Percentiles rank a stretch among this genome's conserved stretches.
phyloP scores from a whole-genome alignment of 2,797 vertebrate genomes.

The Synaphobranchus kaupii region DNA sequence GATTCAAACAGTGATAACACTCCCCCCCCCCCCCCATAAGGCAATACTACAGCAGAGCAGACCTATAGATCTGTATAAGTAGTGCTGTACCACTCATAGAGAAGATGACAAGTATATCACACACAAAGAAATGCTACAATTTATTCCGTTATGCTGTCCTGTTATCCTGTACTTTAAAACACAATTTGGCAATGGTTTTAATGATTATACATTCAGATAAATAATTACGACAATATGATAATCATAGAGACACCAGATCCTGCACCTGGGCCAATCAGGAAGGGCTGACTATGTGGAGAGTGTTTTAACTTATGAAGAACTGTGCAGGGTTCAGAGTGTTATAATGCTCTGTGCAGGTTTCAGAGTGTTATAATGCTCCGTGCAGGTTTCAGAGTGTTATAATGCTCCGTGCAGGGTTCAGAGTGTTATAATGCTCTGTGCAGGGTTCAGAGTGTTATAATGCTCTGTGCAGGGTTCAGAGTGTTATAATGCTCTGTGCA shows the following conservation, averaged over 20 bases:
- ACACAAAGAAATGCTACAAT: too few relatives aligned
- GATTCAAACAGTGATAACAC: neutral
- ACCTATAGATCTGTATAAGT: neutral
- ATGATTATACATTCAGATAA: too few relatives aligned
- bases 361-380: neutral
- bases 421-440: neutral
- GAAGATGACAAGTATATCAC: too few relatives aligned
- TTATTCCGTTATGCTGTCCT: too few relatives aligned
- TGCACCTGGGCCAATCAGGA: neutral
- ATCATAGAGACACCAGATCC: neutral
- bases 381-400: neutral
- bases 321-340: too few relatives aligned
- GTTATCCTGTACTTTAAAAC: too few relatives aligned
- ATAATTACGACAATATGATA: too few relatives aligned
- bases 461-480: neutral
- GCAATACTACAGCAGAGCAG: slow-evolving; percentile 27
- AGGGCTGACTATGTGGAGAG: neutral
- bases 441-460: neutral
- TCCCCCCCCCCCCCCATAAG: slow-evolving; percentile 33
- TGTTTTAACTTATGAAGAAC: neutral
- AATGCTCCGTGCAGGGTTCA: neutral
- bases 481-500: neutral
- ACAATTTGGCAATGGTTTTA: too few relatives aligned
- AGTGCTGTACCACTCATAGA: neutral
- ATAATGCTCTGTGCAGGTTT: neutral